phyloP scores from a whole-genome alignment of 2,113 vertebrate genomes.

The Datnioides undecimradiatus region DNA sequence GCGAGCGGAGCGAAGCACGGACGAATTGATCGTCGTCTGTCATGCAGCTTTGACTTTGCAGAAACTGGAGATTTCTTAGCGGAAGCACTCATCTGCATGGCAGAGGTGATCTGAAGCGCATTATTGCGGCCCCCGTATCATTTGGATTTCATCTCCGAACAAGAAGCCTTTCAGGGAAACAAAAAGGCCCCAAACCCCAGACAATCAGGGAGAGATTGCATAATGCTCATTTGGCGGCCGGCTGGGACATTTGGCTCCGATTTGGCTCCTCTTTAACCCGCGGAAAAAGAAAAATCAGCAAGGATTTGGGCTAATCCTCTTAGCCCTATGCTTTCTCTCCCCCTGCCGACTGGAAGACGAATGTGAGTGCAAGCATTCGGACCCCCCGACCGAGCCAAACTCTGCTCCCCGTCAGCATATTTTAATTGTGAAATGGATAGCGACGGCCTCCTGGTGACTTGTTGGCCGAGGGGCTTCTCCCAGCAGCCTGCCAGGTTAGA shows the following conservation, averaged over 20 bases:
- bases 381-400: constrained; percentile 37
- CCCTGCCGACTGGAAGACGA: constrained; percentile 66
- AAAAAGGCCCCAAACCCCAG: constrained; percentile 57
- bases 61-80: constrained; percentile 46
- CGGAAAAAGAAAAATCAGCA: constrained; percentile 72
- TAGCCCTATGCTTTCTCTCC: constrained; percentile 68
- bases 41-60: constrained; percentile 48
- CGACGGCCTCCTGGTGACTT: constrained; percentile 41
- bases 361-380: constrained; percentile 47
- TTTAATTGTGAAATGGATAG: constrained; percentile 67
- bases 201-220: constrained; percentile 69
- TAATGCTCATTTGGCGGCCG: constrained; percentile 71
- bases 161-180: constrained; percentile 69
- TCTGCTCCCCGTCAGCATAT: constrained; percentile 38
- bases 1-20: neutral
- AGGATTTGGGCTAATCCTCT: constrained; percentile 80
- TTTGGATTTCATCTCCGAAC: constrained; percentile 69
- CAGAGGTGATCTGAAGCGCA: constrained; percentile 53
- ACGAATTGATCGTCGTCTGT: constrained; percentile 41
- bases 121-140: constrained; percentile 52
- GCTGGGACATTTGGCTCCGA: constrained; percentile 70
- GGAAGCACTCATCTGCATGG: constrained; percentile 57
- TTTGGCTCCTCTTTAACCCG: constrained; percentile 66
- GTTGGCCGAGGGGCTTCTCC: constrained; percentile 31
- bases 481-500: constrained; percentile 28